Base-by-base conservation (phyloP, 2,888 invertebrate species). In the Nycteola revayana region DNA sequence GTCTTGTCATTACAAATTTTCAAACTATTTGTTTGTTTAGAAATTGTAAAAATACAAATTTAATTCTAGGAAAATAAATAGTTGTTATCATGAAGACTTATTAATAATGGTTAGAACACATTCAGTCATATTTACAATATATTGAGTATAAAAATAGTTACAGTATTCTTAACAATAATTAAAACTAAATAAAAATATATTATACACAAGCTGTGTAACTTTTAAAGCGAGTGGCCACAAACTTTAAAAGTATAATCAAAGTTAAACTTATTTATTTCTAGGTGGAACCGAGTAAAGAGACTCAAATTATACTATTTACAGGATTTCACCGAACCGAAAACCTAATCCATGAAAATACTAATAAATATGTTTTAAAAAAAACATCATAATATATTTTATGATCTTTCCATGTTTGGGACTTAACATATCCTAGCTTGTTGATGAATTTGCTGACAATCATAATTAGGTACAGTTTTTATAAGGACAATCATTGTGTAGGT, bases 261-360 rank as follows among this genome's bases (percentile, higher is more conserved):
- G 40, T 38, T 42, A 38, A 33, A 14, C 32, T 61, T 45, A 22
- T 34, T 37, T n/a, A 28, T 45, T 51, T 51, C 39, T 54, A 60
- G 81, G 83, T 85, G 85, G 77, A 86, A 85, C 66, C 75, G 65
- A 83, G 81, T 85, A 84, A 86, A 83, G 83, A 84, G 79, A 38
- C 38, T 52, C 28, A 40, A 33, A 41, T 38, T 39, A 28, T 38
- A 60, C 82, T 74, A 78, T 88, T 87, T 87, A 87, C 87, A 87
- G 75, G 80, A 80, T 81, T 83, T 83, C 83, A 87, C 78, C 80
- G 48, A 45, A 54, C 50, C 52, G 42, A 55, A 48, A 55, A 57
- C 41, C 56, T 57, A 61, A 45, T 56, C 53, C 57, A 46, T 43
- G 37, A 55, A 50, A 65, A 59, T 54, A 56, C 49, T 44, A 55